phyloP scores from a whole-genome alignment of 2,888 invertebrate genomes.

The Megamerina dolium region DNA sequence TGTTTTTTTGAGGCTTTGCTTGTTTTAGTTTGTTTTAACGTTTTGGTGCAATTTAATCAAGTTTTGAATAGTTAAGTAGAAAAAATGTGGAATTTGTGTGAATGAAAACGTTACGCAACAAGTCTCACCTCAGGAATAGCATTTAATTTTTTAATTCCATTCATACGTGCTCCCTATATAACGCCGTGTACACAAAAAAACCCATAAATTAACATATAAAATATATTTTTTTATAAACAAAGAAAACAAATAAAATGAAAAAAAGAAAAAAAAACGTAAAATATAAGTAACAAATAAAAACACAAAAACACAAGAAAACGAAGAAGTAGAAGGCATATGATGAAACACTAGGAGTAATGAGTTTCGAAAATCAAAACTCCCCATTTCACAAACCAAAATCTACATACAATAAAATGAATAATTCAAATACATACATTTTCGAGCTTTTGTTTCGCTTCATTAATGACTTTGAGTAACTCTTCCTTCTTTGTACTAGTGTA shows the following conservation, averaged over 20 bases:
- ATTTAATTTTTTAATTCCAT: slow-evolving; percentile 44
- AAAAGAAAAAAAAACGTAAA: slow-evolving; percentile 24
- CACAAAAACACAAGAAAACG: slow-evolving; percentile 20
- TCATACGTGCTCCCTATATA: slow-evolving; percentile 44
- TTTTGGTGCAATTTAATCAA: too few relatives aligned
- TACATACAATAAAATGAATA: not conserved
- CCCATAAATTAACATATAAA: too few relatives aligned
- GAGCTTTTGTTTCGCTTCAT: slow-evolving; percentile 77
- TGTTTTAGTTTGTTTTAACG: too few relatives aligned
- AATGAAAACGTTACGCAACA: too few relatives aligned
- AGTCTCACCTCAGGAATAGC: slow-evolving; percentile 48
- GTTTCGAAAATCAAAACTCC: too few relatives aligned
- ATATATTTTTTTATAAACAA: too few relatives aligned
- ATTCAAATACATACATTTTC: slow-evolving; percentile 68
- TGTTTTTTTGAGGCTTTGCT: too few relatives aligned
- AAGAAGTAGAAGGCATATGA: slow-evolving; percentile 4
- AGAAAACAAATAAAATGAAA: slow-evolving; percentile 24
- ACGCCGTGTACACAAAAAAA: slow-evolving; percentile 14
- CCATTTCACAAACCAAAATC: too few relatives aligned
- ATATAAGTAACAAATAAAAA: slow-evolving; percentile 24
- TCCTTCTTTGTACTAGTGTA: slow-evolving; percentile 54
- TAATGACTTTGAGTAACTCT: slow-evolving; percentile 73
- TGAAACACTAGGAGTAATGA: slow-evolving; percentile 9
- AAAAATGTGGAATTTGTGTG: too few relatives aligned
- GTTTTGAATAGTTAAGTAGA: too few relatives aligned